phyloP scores from a whole-genome alignment of 2,888 invertebrate genomes.

The Protodeltote pygarga region DNA sequence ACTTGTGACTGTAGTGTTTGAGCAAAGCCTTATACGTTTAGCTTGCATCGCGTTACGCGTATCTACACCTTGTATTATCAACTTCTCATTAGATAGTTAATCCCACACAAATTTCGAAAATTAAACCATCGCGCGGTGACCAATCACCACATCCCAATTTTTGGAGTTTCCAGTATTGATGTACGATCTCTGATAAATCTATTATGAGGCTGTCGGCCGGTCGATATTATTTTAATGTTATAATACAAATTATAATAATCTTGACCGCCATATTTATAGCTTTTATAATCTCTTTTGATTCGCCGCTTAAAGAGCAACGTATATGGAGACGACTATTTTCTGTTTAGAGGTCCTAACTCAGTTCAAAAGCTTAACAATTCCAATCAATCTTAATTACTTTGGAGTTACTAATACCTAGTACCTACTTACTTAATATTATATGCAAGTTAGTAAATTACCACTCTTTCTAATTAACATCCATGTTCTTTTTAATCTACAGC shows the following conservation, averaged over 20 bases:
- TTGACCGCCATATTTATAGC: slow-evolving; percentile 81
- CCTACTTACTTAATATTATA: no score
- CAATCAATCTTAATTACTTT: neutral
- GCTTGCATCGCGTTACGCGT: no score
- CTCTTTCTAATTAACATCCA: no score
- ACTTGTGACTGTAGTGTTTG: no score
- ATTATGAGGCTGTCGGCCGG: slow-evolving; percentile 71
- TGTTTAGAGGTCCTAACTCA: neutral
- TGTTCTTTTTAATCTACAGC: no score
- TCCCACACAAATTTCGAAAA: neutral
- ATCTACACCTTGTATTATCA: no score
- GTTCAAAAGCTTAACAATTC: neutral
- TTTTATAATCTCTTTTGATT: slow-evolving; percentile 79
- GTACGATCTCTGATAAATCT: slow-evolving; percentile 77
- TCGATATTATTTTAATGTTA: slow-evolving; percentile 84
- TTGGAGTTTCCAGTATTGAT: slow-evolving; percentile 55
- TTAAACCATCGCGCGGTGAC: slow-evolving; percentile 12
- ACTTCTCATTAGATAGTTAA: no score
- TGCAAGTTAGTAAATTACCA: no score
- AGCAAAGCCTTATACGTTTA: no score
- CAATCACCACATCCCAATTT: slow-evolving; percentile 7
- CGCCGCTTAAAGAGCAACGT: slow-evolving; percentile 69
- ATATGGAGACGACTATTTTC: slow-evolving; percentile 12
- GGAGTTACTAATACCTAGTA: no score
- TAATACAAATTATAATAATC: slow-evolving; percentile 85